Evolutionary conservation across 2,888 invertebrate species (phyloP).

Genomic region (Coelinius sp.): DNA sequence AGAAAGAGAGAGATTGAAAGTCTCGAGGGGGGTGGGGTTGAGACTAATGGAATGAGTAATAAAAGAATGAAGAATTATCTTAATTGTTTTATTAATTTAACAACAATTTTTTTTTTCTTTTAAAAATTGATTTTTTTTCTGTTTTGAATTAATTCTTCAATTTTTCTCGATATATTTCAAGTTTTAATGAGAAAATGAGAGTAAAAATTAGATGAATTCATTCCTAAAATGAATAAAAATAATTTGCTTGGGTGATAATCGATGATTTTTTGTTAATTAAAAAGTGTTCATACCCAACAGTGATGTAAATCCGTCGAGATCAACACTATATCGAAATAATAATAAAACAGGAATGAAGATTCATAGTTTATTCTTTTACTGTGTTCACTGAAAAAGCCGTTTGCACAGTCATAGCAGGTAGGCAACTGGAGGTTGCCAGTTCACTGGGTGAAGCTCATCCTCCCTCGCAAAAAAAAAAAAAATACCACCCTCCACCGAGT

Average conservation of each 20-base stretch:
- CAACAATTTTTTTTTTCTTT: neutral
- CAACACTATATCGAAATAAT: slow-evolving; percentile 13
- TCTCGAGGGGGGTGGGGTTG: neutral
- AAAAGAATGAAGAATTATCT: neutral
- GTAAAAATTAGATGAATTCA: too few species aligned
- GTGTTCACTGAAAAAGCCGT: neutral
- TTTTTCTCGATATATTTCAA: too few species aligned
- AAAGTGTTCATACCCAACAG: neutral
- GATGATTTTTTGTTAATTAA: too few species aligned
- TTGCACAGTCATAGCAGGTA: neutral
- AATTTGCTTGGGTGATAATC: too few species aligned
- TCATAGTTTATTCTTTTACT: slow-evolving; percentile 6
- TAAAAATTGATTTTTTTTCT: too few species aligned
- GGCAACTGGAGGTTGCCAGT: slow-evolving; percentile 20
- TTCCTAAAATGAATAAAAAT: too few species aligned
- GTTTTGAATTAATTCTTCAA: too few species aligned
- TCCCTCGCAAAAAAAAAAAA: neutral
- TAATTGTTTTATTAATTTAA: neutral
- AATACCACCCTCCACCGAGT: slow-evolving; percentile 5
- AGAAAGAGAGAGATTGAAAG: neutral
- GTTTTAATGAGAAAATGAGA: too few species aligned
- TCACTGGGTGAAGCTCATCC: slow-evolving; percentile 23
- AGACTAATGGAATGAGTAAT: slow-evolving; percentile 4
- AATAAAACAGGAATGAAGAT: neutral
- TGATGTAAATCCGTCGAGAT: slow-evolving; percentile 11